Evolutionary conservation across 2,797 vertebrate genomes (phyloP).

Genomic region (Xenops minutus): DNA sequence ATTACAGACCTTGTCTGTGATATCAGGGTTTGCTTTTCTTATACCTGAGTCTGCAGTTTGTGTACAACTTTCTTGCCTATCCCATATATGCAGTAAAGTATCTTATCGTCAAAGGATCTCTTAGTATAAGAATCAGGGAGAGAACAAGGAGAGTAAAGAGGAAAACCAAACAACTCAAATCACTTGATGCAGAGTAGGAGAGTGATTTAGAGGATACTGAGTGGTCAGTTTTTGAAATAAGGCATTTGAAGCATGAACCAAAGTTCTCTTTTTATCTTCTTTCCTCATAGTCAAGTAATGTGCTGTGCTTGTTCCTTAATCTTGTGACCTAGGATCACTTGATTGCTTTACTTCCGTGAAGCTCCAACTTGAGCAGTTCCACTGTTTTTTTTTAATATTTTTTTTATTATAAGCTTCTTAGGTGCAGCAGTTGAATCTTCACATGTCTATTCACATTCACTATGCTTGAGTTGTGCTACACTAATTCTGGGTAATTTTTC

Average conservation of each 20-base stretch:
- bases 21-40: neutral
- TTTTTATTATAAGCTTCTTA: neutral
- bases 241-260: neutral
- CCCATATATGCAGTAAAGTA: neutral
- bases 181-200: neutral
- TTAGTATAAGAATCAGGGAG: neutral
- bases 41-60: neutral
- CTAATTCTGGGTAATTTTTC: neutral
- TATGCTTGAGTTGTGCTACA: neutral
- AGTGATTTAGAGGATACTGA: neutral
- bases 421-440: neutral
- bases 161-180: neutral
- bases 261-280: slow-evolving; percentile 5
- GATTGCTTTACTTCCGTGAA: neutral
- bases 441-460: neutral
- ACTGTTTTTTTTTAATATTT: neutral
- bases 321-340: slow-evolving; percentile 17
- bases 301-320: neutral
- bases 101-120: neutral
- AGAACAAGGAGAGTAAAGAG: neutral
- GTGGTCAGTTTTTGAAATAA: neutral
- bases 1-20: neutral
- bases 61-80: neutral
- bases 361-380: neutral
- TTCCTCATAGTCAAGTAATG: neutral